Percentiles rank a stretch among this genome's conserved stretches.
These are phyloP conservation scores for Chironomus striatipennis DNA, from an alignment of 1,140 invertebrate species.

Conservation along the genomic window DNA sequence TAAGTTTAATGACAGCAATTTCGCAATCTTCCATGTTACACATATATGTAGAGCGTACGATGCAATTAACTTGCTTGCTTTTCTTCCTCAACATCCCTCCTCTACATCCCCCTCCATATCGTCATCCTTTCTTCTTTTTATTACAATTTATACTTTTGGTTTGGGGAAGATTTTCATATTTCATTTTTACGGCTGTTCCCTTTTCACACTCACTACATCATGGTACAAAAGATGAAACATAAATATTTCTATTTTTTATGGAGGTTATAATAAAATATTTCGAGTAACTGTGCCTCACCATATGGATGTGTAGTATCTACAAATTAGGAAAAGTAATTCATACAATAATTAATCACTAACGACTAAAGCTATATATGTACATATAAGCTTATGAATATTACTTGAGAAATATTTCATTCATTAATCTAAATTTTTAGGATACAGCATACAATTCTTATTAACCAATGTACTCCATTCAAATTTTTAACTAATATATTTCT, in stretches of 20 bases:
- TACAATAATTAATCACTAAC: background rate
- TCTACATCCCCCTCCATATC: background rate
- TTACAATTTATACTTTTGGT: background rate
- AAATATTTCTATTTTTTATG: constrained; percentile 15
- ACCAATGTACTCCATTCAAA: too few species aligned
- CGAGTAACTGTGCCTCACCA: background rate
- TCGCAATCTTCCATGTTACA: background rate
- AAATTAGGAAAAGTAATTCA: constrained; percentile 6
- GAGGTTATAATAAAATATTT: background rate
- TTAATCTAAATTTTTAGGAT: too few species aligned
- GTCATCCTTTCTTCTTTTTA: background rate
- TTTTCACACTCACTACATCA: constrained; percentile 7
- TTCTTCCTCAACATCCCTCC: background rate
- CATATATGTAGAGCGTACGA: background rate
- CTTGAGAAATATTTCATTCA: too few species aligned
- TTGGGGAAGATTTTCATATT: constrained; percentile 8
- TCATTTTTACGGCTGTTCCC: constrained; percentile 6
- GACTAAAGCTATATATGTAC: too few species aligned
- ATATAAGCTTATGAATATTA: too few species aligned
- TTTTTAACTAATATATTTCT: too few species aligned
- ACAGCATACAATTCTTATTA: too few species aligned
- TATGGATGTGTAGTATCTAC: constrained; percentile 4
- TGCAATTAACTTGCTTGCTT: constrained; percentile 12
- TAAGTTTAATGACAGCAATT: constrained; percentile 14
- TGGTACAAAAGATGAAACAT: background rate